Evolutionary conservation across 1,140 invertebrate species (phyloP).

Genomic region (Meloidogyne floridensis): DNA sequence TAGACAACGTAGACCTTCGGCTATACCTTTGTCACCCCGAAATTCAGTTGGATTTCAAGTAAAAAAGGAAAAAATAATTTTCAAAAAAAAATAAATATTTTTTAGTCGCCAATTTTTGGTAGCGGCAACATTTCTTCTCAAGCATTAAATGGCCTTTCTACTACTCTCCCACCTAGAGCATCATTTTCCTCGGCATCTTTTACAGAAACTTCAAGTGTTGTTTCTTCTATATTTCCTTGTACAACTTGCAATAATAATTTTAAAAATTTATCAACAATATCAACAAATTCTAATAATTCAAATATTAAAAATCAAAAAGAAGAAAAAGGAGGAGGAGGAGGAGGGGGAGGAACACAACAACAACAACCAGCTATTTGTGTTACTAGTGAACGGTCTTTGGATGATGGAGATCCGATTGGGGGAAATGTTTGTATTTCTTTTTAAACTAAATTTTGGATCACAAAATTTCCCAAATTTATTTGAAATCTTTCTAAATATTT

Average conservation of each 20-base stretch:
- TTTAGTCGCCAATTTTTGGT: constrained; percentile 4
- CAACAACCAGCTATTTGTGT: constrained; percentile 59
- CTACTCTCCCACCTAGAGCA: background rate
- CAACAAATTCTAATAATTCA: background rate
- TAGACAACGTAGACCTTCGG: constrained; percentile 63
- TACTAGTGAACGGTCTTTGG: constrained; percentile 51
- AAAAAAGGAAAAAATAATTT: constrained; percentile 31
- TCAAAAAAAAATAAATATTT: too few species aligned
- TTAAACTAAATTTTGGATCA: background rate
- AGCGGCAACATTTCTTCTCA: background rate
- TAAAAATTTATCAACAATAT: constrained; percentile 5
- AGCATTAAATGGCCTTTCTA: constrained; percentile 18
- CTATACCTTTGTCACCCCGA: constrained; percentile 63
- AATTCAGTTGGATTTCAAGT: constrained; percentile 66
- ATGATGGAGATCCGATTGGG: constrained; percentile 62
- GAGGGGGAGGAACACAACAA: background rate
- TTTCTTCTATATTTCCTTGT: constrained; percentile 19
- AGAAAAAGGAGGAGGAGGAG: background rate
- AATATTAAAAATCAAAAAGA: background rate
- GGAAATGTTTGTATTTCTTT: constrained; percentile 55
- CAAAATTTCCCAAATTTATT: background rate
- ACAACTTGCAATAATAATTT: constrained; percentile 13
- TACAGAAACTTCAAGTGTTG: constrained; percentile 8
- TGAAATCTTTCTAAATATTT: background rate
- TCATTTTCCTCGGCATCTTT: background rate